These are phyloP conservation scores for Chloroclysta siterata DNA, from an alignment of 2,888 invertebrate genomes.

Conservation along the genomic window DNA sequence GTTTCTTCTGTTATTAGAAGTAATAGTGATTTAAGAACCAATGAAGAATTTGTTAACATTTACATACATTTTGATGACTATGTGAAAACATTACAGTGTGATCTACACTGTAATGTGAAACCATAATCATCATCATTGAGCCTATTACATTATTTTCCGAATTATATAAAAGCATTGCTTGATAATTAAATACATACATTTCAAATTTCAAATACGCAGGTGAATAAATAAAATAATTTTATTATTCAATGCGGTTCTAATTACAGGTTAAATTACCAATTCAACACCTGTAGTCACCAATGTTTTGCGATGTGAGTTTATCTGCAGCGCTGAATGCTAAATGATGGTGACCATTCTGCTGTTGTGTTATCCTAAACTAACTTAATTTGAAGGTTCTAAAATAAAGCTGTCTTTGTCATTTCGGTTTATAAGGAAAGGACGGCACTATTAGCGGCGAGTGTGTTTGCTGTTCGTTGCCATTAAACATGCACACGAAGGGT, in stretches of 20 bases:
- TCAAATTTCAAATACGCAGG: neutral
- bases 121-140: no score
- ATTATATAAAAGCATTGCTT: no score
- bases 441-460: conserved; percentile 25
- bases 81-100: no score
- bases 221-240: conserved; percentile 4
- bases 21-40: no score
- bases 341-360: neutral
- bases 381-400: neutral
- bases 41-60: no score
- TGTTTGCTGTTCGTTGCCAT: conserved; percentile 41
- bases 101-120: no score
- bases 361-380: neutral
- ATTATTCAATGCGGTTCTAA: conserved; percentile 16
- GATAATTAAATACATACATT: no score
- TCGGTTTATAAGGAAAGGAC: neutral
- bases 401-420: neutral
- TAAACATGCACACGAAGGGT: conserved; percentile 50
- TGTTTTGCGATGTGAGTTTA: conserved; percentile 16
- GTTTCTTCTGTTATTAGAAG: no score
- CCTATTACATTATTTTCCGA: no score
- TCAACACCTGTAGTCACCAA: conserved; percentile 1
- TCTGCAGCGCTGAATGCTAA: conserved; percentile 9
- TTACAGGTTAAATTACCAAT: conserved; percentile 17
- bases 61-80: no score